Evolutionary conservation across 2,797 vertebrate genomes (phyloP).

Genomic region (Sebastes oblongus): DNA sequence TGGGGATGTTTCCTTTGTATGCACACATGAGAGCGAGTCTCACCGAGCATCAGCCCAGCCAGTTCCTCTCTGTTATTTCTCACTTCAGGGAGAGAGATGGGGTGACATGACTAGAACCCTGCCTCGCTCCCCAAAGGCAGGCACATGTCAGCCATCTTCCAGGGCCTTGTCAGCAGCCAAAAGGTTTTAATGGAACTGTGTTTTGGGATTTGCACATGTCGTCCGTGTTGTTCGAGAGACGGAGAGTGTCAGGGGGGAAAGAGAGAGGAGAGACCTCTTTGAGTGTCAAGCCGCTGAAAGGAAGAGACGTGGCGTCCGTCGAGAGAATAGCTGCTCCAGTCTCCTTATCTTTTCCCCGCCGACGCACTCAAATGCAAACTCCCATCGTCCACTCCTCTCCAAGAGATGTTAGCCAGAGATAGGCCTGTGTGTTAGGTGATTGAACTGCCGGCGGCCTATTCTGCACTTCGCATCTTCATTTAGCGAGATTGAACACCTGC

Average conservation of each 20-base stretch:
- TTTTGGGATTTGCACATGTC: slow-evolving; percentile 72
- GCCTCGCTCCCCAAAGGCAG: slow-evolving; percentile 46
- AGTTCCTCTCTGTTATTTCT: slow-evolving; percentile 42
- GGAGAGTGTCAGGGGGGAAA: slow-evolving; percentile 39
- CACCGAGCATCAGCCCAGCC: slow-evolving; percentile 26
- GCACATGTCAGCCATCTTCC: slow-evolving; percentile 66
- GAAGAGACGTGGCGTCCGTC: slow-evolving; percentile 50
- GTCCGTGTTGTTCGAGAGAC: slow-evolving; percentile 50
- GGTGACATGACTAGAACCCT: slow-evolving; percentile 58
- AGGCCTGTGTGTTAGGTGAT: slow-evolving; percentile 32
- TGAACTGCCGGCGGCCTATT: slow-evolving; percentile 39
- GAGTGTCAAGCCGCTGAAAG: slow-evolving; percentile 62
- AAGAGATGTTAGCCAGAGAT: slow-evolving; percentile 31
- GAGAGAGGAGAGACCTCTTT: slow-evolving; percentile 48
- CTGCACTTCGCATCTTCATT: slow-evolving; percentile 51
- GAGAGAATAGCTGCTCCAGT: slow-evolving; percentile 39
- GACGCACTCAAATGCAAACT: slow-evolving; percentile 46
- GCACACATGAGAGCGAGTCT: slow-evolving; percentile 11
- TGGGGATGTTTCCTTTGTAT: not conserved
- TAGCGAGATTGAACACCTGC: slow-evolving; percentile 39
- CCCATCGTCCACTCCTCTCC: slow-evolving; percentile 27
- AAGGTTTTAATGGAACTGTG: slow-evolving; percentile 78
- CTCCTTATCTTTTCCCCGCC: slow-evolving; percentile 26
- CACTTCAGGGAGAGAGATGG: slow-evolving; percentile 31
- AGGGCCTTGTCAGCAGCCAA: slow-evolving; percentile 72